These are phyloP conservation scores for Drosophila fuyamai DNA, from an alignment of 1,140 invertebrate genomes.

Conservation along the genomic window DNA sequence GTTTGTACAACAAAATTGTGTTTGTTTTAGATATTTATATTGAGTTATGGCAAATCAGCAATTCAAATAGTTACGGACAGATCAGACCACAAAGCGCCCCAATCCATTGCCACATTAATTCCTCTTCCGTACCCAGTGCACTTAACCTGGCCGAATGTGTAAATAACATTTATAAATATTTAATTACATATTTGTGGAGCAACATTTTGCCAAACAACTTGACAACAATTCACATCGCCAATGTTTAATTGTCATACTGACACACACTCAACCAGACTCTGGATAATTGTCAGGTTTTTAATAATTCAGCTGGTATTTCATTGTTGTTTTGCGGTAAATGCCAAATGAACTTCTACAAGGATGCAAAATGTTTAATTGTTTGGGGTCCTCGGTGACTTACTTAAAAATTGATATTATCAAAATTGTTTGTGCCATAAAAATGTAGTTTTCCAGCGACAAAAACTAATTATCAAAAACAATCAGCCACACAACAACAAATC, in stretches of 20 bases:
- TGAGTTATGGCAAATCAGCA: conserved; percentile 35
- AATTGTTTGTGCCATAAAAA: conserved; percentile 57
- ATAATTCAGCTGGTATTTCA: conserved; percentile 59
- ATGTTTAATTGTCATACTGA: conserved; percentile 63
- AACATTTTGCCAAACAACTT: conserved; percentile 33
- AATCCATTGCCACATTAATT: conserved; percentile 1
- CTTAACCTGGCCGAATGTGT: conserved; percentile 44
- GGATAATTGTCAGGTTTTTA: conserved; percentile 66
- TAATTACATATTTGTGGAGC: conserved; percentile 56
- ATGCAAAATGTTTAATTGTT: conserved; percentile 36
- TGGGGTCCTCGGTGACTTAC: conserved; percentile 45
- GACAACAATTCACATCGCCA: conserved; percentile 44
- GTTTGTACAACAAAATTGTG: conserved; percentile 26
- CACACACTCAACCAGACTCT: conserved; percentile 28
- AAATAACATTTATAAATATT: conserved; percentile 67
- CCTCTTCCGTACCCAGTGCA: conserved; percentile 23
- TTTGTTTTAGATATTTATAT: conserved; percentile 32
- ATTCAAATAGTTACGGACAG: conserved; percentile 44
- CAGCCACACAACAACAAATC: conserved; percentile 32
- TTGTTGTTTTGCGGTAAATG: conserved; percentile 64
- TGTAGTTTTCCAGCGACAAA: conserved; percentile 28
- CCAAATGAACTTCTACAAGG: conserved; percentile 46
- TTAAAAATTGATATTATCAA: conserved; percentile 60
- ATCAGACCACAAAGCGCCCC: conserved; percentile 25
- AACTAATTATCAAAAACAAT: conserved; percentile 68